These are phyloP conservation scores for Falco berigora DNA, from an alignment of 2,797 vertebrate species.

Conservation along the genomic window DNA sequence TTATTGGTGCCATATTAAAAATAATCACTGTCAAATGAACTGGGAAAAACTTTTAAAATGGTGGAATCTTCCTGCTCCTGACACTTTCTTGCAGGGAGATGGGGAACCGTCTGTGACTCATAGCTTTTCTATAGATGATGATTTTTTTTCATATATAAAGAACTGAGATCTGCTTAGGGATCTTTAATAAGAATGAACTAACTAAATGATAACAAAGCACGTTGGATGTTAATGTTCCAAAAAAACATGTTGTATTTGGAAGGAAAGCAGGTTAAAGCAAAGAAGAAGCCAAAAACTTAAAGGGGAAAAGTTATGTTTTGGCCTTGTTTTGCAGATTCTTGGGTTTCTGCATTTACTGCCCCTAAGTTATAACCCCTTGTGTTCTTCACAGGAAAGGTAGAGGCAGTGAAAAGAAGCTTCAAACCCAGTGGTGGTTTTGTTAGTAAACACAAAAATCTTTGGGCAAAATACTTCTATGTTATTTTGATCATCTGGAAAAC, in stretches of 20 bases:
- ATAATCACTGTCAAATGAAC: neutral
- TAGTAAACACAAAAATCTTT: neutral
- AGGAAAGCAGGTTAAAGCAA: neutral
- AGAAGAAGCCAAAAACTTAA: neutral
- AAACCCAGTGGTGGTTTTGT: neutral
- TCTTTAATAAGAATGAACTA: neutral
- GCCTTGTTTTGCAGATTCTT: neutral
- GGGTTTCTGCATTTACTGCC: neutral
- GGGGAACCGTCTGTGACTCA: neutral
- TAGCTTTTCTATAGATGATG: neutral
- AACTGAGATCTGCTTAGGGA: neutral
- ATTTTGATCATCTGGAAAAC: neutral
- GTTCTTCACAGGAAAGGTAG: neutral
- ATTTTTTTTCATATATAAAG: neutral
- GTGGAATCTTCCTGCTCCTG: neutral
- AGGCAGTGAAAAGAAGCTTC: neutral
- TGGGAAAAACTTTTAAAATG: neutral
- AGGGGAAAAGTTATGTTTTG: neutral
- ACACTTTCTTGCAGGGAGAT: neutral
- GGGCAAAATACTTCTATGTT: neutral
- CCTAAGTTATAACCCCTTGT: neutral
- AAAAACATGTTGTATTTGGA: neutral
- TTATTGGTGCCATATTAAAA: neutral
- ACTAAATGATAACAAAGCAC: neutral
- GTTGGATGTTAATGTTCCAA: neutral